These are phyloP conservation scores for Chrysolina haemoptera DNA, from an alignment of 2,888 invertebrate species.

Conservation along the genomic window DNA sequence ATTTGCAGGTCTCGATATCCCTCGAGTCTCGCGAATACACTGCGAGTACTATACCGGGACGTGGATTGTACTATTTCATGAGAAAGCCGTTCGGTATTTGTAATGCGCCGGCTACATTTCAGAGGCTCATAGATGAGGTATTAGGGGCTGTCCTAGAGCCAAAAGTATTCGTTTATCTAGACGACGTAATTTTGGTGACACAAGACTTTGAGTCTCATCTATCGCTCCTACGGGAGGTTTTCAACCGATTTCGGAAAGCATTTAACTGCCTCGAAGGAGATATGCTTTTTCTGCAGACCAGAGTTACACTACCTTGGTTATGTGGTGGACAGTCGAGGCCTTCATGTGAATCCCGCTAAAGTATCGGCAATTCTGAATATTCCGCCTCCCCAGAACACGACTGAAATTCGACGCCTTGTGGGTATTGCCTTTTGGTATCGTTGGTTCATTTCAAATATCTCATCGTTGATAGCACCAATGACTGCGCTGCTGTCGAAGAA, in stretches of 20 bases:
- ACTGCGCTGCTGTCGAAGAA: conserved; percentile 41
- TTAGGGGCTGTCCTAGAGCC: conserved; percentile 46
- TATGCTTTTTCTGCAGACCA: conserved; percentile 29
- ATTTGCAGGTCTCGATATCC: conserved; percentile 33
- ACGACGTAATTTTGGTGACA: conserved; percentile 53
- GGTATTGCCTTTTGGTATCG: conserved; percentile 45
- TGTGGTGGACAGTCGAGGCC: conserved; percentile 21
- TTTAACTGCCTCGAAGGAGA: conserved; percentile 44
- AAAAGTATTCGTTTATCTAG: conserved; percentile 52
- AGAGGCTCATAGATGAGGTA: conserved; percentile 49
- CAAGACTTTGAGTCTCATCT: conserved; percentile 46
- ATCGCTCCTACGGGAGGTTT: conserved; percentile 46
- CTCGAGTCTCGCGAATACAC: conserved; percentile 48
- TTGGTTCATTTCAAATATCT: conserved; percentile 49
- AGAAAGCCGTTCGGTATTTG: conserved; percentile 55
- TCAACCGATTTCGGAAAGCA: conserved; percentile 50
- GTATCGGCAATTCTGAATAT: conserved; percentile 25
- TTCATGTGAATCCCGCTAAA: conserved; percentile 28
- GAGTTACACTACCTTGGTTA: conserved; percentile 1
- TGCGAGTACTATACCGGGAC: conserved; percentile 55
- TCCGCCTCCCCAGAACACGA: background rate
- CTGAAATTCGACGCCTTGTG: conserved; percentile 25
- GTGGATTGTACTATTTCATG: conserved; percentile 54
- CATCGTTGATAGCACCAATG: conserved; percentile 42
- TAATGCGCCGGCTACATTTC: conserved; percentile 54